Evolutionary conservation across 2,797 vertebrate genomes (phyloP), one percentile per base, ranked within the genome.

Genomic region (Poecilia gillii): DNA sequence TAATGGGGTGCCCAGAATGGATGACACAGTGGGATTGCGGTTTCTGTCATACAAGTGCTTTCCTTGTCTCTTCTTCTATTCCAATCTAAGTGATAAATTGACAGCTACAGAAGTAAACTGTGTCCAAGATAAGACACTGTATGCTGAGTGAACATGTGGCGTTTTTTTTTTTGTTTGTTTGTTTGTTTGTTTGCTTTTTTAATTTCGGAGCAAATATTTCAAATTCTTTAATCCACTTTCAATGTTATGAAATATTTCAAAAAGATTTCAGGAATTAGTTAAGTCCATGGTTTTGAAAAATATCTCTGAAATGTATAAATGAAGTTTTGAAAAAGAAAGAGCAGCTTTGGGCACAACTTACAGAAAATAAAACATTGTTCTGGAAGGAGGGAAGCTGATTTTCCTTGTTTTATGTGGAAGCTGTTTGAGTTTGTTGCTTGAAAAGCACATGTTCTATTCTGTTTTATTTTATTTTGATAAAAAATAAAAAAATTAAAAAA

Each of bases 21-120:
- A 95, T n/a, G 46, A 93, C 94, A 94, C 93, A 92, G 93, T 95
- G 95, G 95, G 97, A 97, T 96, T 95, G 95, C 88, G 86, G 90
- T 83, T 92, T 95, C 87, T 94, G 86, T 95, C 95, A 95, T 96
- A 96, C 96, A 97, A 96, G 96, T 96, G 96, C 95, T 95, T 92
- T 92, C 95, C 92, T 94, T 94, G 81, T 84, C 74, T 89, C 86
- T 81, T 73, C 82, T 73, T 57, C 36, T 47, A 79, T 77, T 83
- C 85, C 84, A 64, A 73, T 93, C 94, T 94, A 95, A 93, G 92
- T 95, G 88, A 92, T 94, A 96, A 96, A 96, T 96, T 95, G 95
- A 95, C 93, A 93, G 91, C 94, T 93, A 95, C 94, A 96, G 93
- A 82, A 91, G 94, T 94, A 94, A 95, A 97, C 96, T 96, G 95